Evolutionary conservation across 1,140 invertebrate species (phyloP).

Genomic region (Aphelinus certus): DNA sequence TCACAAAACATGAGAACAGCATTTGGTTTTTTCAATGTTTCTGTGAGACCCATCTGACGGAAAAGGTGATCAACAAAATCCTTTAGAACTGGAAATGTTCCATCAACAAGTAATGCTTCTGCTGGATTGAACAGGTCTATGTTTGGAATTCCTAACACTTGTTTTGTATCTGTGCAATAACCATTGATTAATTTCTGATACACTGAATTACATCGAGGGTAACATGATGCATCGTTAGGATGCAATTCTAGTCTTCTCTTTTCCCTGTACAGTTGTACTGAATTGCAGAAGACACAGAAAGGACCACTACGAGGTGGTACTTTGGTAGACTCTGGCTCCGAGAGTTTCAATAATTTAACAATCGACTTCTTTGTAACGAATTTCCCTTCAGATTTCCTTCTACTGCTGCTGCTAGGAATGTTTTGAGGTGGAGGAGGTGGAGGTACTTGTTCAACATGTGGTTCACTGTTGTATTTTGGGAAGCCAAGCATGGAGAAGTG

Average conservation of each 20-base stretch:
- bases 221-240: constrained; percentile 55
- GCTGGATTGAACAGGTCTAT: constrained; percentile 65
- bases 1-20: constrained; percentile 64
- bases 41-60: constrained; percentile 61
- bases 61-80: constrained; percentile 64
- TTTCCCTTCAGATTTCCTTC: constrained; percentile 56
- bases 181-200: constrained; percentile 63
- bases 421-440: constrained; percentile 49
- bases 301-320: constrained; percentile 60
- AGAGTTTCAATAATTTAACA: constrained; percentile 56
- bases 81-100: constrained; percentile 61
- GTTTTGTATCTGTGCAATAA: constrained; percentile 62
- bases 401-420: constrained; percentile 52
- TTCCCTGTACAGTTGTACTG: constrained; percentile 60
- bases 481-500: constrained; percentile 65
- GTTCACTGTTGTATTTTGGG: constrained; percentile 61
- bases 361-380: constrained; percentile 54
- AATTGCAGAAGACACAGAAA: constrained; percentile 63
- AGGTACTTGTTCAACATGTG: constrained; percentile 52
- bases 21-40: constrained; percentile 62
- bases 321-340: constrained; percentile 55
- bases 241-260: constrained; percentile 58
- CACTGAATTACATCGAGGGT: constrained; percentile 58
- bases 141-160: constrained; percentile 63
- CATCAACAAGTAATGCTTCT: constrained; percentile 60